Conservation (phyloP, 2,888 invertebrate species). For the Leistus spinibarbis region DNA sequence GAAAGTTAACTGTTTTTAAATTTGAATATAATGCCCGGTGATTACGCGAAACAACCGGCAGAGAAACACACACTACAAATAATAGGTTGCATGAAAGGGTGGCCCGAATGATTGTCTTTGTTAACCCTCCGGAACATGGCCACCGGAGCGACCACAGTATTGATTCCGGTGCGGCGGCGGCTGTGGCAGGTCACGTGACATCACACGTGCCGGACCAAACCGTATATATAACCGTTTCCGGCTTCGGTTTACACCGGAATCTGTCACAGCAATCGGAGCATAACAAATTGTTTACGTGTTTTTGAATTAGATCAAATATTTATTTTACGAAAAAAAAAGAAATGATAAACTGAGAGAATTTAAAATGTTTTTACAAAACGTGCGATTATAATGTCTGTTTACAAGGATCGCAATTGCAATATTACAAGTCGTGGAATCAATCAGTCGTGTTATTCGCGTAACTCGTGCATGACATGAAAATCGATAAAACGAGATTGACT, state of each 20-base stretch:
- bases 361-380: not conserved
- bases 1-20: not conserved
- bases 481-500: not conserved
- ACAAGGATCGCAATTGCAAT: not conserved
- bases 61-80: not conserved
- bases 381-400: not conserved
- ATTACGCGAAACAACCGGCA: no score
- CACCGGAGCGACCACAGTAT: slow-evolving; percentile 37
- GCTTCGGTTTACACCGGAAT: not conserved
- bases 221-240: not conserved
- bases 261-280: not conserved
- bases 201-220: slow-evolving; percentile 23
- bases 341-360: not conserved
- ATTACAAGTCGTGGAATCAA: not conserved
- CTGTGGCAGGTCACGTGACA: slow-evolving; percentile 32
- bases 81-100: not conserved
- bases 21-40: not conserved
- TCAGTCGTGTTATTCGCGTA: not conserved
- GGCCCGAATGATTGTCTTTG: slow-evolving; percentile 9
- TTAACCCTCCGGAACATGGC: slow-evolving; percentile 36
- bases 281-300: not conserved
- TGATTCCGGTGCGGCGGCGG: slow-evolving; percentile 32
- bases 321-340: not conserved
- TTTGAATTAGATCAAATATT: not conserved
- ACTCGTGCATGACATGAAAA: not conserved